Evolutionary conservation across 2,113 vertebrate species (phyloP).

Genomic region (Silurus glanis): DNA sequence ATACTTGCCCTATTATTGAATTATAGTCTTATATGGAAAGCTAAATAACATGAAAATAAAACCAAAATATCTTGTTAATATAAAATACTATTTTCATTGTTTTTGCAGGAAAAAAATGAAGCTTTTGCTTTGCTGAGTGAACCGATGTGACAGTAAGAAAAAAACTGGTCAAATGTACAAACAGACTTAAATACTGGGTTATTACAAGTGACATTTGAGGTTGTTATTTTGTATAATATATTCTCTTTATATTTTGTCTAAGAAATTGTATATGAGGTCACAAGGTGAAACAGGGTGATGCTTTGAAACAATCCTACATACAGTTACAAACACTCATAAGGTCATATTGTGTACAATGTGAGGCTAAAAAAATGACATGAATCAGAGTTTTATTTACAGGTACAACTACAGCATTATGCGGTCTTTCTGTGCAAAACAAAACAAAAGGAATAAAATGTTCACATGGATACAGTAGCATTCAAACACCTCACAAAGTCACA

Average conservation of each 20-base stretch:
- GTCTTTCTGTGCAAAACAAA: background rate
- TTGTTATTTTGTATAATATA: constrained; percentile 36
- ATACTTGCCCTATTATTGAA: background rate
- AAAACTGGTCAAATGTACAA: constrained; percentile 39
- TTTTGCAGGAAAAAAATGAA: background rate
- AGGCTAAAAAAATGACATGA: background rate
- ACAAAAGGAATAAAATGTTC: background rate
- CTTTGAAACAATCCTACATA: background rate
- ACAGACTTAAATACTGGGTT: constrained; percentile 33
- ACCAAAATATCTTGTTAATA: background rate
- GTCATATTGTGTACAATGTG: background rate
- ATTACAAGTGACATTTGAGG: constrained; percentile 50
- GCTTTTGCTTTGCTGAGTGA: background rate
- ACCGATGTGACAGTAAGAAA: constrained; percentile 14
- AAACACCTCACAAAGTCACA: background rate
- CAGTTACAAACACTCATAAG: background rate
- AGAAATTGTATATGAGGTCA: background rate
- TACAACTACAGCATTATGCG: background rate
- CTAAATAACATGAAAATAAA: background rate
- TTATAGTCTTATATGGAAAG: background rate
- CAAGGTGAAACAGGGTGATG: background rate
- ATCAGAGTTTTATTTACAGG: background rate
- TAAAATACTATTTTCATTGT: background rate
- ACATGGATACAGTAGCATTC: background rate
- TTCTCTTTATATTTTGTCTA: constrained; percentile 1